Evolutionary conservation across 2,113 vertebrate species (phyloP).

Genomic region (Hipposideros armiger): DNA sequence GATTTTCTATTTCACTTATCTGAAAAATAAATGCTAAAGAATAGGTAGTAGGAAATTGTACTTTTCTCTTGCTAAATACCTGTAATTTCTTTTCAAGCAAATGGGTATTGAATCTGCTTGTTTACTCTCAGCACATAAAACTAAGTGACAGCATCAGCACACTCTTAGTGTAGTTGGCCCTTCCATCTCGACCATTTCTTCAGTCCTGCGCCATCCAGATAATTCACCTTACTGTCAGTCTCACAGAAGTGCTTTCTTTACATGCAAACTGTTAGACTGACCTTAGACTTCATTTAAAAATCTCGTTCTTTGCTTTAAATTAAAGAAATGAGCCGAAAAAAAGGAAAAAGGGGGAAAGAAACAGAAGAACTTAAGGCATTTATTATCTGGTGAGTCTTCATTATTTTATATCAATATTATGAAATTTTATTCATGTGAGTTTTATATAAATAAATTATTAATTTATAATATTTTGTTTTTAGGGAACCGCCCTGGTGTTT

Average conservation of each 20-base stretch:
- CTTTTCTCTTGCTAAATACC: background rate
- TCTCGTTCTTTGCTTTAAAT: constrained; percentile 20
- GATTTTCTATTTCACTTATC: background rate
- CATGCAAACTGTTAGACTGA: background rate
- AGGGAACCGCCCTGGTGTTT: background rate
- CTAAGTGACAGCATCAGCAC: too few species aligned
- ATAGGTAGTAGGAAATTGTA: background rate
- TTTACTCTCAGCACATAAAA: background rate
- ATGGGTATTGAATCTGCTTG: background rate
- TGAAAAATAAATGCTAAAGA: background rate
- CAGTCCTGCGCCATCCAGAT: rapidly evolving
- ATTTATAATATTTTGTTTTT: constrained; percentile 52
- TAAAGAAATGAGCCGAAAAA: constrained; percentile 41
- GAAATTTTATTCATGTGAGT: constrained; percentile 2
- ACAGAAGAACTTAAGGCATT: background rate
- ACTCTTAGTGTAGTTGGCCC: background rate
- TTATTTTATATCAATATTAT: background rate
- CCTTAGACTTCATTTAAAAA: background rate
- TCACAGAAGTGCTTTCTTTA: background rate
- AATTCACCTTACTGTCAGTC: background rate
- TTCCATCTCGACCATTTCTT: background rate
- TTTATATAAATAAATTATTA: background rate
- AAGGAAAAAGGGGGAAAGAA: background rate
- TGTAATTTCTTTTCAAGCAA: background rate
- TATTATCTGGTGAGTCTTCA: constrained; percentile 33